phyloP scores from a whole-genome alignment of 2,113 vertebrate species.

The Etia nguti region DNA sequence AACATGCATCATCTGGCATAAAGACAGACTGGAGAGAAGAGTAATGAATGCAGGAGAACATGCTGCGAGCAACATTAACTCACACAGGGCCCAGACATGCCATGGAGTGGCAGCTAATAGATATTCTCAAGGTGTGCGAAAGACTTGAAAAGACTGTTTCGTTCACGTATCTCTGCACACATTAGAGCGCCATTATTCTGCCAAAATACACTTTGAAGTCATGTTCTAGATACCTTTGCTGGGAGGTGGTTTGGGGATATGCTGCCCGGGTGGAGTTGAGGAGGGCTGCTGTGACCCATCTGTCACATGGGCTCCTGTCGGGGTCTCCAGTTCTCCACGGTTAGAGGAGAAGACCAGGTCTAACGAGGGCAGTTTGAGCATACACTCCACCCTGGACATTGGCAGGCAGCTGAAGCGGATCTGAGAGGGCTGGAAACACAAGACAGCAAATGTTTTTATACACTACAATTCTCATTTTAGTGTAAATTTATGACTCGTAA shows the following conservation, averaged over 20 bases:
- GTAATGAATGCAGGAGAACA: not conserved
- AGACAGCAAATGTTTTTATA: not conserved
- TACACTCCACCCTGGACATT: slow-evolving; percentile 95
- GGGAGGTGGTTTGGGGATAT: slow-evolving; percentile 71
- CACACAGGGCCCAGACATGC: not conserved
- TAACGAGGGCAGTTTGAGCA: slow-evolving; percentile 94
- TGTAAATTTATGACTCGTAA: not conserved
- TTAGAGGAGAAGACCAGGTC: slow-evolving; percentile 98
- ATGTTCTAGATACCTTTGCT: slow-evolving; percentile 78
- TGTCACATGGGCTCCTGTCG: slow-evolving; percentile 69
- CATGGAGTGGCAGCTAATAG: not conserved
- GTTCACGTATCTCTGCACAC: not conserved
- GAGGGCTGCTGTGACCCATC: slow-evolving; percentile 71
- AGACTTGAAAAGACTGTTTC: not conserved
- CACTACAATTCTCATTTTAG: not conserved
- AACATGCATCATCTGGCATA: not conserved
- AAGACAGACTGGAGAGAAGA: not conserved
- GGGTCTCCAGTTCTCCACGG: slow-evolving; percentile 87
- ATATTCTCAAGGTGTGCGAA: not conserved
- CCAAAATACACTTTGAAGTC: not conserved
- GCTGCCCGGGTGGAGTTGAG: slow-evolving; percentile 72
- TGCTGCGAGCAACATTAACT: not conserved
- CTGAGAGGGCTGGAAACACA: slow-evolving; percentile 85
- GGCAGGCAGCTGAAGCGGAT: slow-evolving; percentile 98
- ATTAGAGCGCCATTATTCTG: not conserved